A percentile compares a stretch with the other conserved stretches of the same genome.
phyloP scores from a whole-genome alignment of 2,888 invertebrate species.

The Ephialtes manifestator region DNA sequence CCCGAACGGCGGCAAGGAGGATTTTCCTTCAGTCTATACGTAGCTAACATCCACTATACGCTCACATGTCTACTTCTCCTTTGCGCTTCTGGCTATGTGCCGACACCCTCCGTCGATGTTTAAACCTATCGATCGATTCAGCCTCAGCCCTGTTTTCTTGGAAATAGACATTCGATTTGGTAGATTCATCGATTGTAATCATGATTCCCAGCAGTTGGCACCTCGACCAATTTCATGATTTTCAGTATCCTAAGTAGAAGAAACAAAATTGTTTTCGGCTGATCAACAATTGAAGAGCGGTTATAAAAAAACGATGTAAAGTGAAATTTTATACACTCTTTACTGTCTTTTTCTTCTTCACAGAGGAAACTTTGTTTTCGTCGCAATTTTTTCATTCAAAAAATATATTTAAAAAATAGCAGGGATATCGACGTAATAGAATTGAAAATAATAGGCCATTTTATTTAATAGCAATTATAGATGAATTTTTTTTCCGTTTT shows the following conservation, averaged over 20 bases:
- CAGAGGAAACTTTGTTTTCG: no score
- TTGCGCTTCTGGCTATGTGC: constrained; percentile 14
- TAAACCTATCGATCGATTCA: constrained; percentile 47
- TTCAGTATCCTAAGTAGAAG: not conserved
- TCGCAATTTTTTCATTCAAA: no score
- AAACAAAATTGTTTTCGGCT: no score
- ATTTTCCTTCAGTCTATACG: constrained; percentile 49
- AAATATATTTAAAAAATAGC: no score
- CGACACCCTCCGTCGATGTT: constrained; percentile 14
- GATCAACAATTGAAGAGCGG: no score
- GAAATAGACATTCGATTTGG: constrained; percentile 6
- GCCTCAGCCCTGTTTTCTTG: constrained; percentile 7
- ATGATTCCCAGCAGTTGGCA: not conserved
- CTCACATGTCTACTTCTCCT: constrained; percentile 17
- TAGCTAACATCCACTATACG: not conserved
- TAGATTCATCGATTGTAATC: not conserved
- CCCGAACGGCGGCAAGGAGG: constrained; percentile 62
- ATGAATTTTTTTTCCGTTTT: no score
- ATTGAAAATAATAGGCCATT: no score
- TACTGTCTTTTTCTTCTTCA: no score
- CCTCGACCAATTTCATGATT: not conserved
- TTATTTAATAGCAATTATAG: no score
- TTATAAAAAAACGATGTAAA: no score
- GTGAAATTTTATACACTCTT: no score
- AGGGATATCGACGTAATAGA: no score